Conservation (phyloP, 2,113 vertebrate species). For the Ictalurus punctatus region DNA sequence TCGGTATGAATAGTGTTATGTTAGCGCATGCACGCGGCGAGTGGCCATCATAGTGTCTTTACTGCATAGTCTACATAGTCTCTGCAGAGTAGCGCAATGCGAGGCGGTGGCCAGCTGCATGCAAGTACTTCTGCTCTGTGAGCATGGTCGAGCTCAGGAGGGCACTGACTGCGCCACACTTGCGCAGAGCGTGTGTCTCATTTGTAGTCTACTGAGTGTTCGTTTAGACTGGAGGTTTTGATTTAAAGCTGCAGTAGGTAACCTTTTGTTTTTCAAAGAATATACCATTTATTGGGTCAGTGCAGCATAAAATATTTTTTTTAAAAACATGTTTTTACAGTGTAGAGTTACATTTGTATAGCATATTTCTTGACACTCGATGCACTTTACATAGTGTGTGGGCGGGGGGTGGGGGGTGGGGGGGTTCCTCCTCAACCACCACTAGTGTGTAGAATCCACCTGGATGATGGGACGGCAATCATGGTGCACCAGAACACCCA, state of each 20-base stretch:
- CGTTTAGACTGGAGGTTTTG: not conserved
- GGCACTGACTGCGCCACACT: slow-evolving; percentile 21
- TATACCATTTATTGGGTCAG: not conserved
- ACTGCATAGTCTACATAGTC: slow-evolving; percentile 63
- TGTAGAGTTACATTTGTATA: no score
- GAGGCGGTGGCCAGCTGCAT: slow-evolving; percentile 72
- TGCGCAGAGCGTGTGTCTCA: slow-evolving; percentile 4
- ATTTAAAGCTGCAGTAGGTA: slow-evolving; percentile 13
- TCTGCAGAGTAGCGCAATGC: slow-evolving; percentile 54
- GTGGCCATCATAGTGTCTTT: slow-evolving; percentile 66
- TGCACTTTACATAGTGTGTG: no score
- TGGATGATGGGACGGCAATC: no score
- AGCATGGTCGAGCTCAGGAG: slow-evolving; percentile 14
- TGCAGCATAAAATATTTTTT: not conserved
- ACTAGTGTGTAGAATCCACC: no score
- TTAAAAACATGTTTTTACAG: not conserved
- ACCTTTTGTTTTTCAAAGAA: not conserved
- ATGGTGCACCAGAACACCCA: no score
- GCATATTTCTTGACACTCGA: no score
- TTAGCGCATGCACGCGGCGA: slow-evolving; percentile 70
- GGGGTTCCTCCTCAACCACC: no score
- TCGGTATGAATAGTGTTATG: slow-evolving; percentile 67
- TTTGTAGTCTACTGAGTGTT: not conserved
- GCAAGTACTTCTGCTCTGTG: slow-evolving; percentile 41
- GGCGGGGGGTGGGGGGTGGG: no score